Base-by-base conservation (phyloP, 2,888 invertebrate genomes). In the Augiades crinisus region DNA sequence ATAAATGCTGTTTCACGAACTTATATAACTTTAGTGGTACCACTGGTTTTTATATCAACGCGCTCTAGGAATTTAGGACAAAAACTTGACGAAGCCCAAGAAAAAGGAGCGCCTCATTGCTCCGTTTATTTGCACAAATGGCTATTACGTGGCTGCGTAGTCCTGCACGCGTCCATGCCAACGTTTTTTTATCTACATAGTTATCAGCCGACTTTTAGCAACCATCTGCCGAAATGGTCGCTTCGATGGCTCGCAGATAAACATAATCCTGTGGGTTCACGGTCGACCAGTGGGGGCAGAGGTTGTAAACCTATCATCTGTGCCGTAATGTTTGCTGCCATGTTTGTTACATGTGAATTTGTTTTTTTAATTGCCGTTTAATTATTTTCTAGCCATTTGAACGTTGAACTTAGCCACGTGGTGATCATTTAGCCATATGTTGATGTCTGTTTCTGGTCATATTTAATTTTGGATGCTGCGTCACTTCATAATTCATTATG, bases 181-280 rank as follows among this genome's bases (percentile, higher is more conserved):
- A 40, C 45, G 55, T 49, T 54, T 49, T 54, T 55, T 55, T 43
- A 51, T 56, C 43, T 37, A 16, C 24, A 38, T 41, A 46, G 63
- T 79, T 82, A 83, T 84, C 84, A 70, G 67, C 38, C 60, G 58
- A 57, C 67, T 71, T 76, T 81, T 75, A 68, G 76, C 71, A 63
- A 70, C 70, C 85, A 86, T 86, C 84, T 86, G 84, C 84, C 84
- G 78, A 78, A 81, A 76, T 66, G 72, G 63, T 36, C 34, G 62
- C 64, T 66, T 63, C 61, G 79, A 77, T 80, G 77, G 68, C 64
- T 68, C 65, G 66, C 62, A 77, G 81, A 85, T 85, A 80, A 82
- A 74, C 75, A 62, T 55, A 54, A 47, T 50, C 54, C 54, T 57
- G 38, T 55, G 71, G 75, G 83, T 81, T 84, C 84, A 85, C 58